Percentiles rank a stretch among this genome's conserved stretches.
phyloP scores from a whole-genome alignment of 2,797 vertebrate species.

The Novumbra hubbsi region DNA sequence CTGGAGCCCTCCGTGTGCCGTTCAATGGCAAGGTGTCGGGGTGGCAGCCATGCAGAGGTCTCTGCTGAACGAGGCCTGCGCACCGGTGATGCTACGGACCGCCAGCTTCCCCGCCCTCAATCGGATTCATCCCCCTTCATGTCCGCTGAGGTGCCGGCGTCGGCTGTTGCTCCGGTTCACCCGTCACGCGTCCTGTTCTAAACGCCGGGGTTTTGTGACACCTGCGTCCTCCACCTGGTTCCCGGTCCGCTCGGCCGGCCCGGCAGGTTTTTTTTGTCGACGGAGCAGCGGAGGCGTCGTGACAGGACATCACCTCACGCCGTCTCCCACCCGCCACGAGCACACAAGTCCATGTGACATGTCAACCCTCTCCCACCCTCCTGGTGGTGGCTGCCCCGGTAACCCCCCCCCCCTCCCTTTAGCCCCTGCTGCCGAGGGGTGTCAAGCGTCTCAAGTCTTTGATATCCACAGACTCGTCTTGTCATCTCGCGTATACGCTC shows the following conservation, averaged over 20 bases:
- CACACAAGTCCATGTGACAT: constrained; percentile 33
- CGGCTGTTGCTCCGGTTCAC: neutral
- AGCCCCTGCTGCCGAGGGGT: neutral
- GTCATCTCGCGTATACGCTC: constrained; percentile 24
- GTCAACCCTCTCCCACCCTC: neutral
- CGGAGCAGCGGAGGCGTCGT: constrained; percentile 21
- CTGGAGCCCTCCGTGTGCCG: neutral
- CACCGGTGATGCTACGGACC: no score
- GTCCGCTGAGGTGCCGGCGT: neutral
- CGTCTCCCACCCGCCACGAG: constrained; percentile 18
- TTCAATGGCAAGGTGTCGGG: constrained; percentile 16
- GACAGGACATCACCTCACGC: constrained; percentile 39
- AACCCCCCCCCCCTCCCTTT: neutral
- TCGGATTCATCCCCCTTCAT: neutral
- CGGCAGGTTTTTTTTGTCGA: constrained; percentile 28
- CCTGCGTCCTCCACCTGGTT: constrained; percentile 26
- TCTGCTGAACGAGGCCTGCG: no score
- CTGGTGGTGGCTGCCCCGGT: constrained; percentile 18
- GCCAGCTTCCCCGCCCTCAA: no score
- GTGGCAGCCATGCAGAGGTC: constrained; percentile 15
- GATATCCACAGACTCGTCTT: constrained; percentile 13
- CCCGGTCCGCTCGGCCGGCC: constrained; percentile 21
- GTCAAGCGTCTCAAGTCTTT: constrained; percentile 12
- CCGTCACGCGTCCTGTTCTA: neutral
- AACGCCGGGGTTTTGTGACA: constrained; percentile 23